These are phyloP conservation scores for Urocitellus parryii DNA, from an alignment of 2,113 vertebrate genomes.

Conservation along the genomic window DNA sequence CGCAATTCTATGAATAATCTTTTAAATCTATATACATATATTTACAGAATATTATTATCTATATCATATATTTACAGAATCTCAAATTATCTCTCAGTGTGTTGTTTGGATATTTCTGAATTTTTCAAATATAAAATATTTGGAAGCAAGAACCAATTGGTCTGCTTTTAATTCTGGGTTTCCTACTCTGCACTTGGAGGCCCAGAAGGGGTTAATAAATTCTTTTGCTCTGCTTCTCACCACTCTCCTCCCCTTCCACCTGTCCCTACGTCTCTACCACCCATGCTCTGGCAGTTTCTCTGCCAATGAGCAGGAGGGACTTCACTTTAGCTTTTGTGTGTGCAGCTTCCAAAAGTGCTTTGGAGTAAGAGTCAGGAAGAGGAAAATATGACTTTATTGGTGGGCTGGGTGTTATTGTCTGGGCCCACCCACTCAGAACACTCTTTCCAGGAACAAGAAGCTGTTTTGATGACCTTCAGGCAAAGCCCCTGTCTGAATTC, in stretches of 20 bases:
- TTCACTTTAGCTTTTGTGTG: neutral
- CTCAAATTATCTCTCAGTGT: neutral
- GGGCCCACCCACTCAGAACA: neutral
- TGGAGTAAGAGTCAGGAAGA: neutral
- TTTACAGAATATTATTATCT: neutral
- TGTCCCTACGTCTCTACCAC: neutral
- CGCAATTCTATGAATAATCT: neutral
- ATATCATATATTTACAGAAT: neutral
- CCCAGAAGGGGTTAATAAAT: neutral
- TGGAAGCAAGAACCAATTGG: neutral
- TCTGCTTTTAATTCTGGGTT: conserved; percentile 19
- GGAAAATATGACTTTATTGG: neutral
- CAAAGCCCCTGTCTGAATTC: neutral
- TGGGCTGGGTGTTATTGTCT: neutral
- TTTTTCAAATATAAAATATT: neutral
- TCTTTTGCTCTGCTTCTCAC: neutral
- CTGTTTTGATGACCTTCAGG: neutral
- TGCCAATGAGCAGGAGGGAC: neutral
- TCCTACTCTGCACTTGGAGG: neutral
- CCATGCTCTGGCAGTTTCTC: neutral
- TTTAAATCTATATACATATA: neutral
- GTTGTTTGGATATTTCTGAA: neutral
- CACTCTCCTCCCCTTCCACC: neutral
- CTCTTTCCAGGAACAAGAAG: neutral
- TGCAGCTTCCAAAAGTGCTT: neutral